Conservation (phyloP, 2,797 vertebrate genomes). For the Pangasius sanitwongsei region DNA sequence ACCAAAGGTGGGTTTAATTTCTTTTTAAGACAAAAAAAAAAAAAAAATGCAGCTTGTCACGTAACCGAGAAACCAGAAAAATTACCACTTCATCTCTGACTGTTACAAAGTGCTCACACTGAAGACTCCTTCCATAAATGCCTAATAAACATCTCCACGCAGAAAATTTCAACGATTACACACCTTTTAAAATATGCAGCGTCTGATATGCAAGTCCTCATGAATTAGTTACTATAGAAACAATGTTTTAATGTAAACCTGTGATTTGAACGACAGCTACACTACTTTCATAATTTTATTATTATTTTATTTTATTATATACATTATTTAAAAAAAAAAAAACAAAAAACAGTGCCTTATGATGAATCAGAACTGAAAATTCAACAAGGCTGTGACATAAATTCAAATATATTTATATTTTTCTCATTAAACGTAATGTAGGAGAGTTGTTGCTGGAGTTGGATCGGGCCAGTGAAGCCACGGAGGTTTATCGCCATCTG, state of each 20-base stretch:
- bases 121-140: background rate
- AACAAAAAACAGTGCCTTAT: too few species aligned
- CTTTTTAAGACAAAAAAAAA: conserved; percentile 24
- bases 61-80: too few species aligned
- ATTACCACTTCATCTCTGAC: background rate
- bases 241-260: background rate
- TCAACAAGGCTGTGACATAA: background rate
- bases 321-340: too few species aligned
- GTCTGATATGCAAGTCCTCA: too few species aligned
- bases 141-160: background rate
- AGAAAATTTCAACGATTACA: background rate
- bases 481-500: conserved; percentile 87
- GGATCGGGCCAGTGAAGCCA: conserved; percentile 88
- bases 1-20: conserved; percentile 81
- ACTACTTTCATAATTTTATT: background rate
- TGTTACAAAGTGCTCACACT: background rate
- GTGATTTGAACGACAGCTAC: background rate
- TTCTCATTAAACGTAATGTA: conserved; percentile 56
- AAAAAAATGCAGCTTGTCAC: background rate
- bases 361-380: background rate
- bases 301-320: too few species aligned
- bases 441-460: conserved; percentile 90
- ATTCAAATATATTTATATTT: background rate
- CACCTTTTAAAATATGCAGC: background rate
- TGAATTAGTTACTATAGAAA: background rate